These are phyloP conservation scores for Buathra laborator DNA, from an alignment of 2,888 invertebrate species.

Conservation along the genomic window DNA sequence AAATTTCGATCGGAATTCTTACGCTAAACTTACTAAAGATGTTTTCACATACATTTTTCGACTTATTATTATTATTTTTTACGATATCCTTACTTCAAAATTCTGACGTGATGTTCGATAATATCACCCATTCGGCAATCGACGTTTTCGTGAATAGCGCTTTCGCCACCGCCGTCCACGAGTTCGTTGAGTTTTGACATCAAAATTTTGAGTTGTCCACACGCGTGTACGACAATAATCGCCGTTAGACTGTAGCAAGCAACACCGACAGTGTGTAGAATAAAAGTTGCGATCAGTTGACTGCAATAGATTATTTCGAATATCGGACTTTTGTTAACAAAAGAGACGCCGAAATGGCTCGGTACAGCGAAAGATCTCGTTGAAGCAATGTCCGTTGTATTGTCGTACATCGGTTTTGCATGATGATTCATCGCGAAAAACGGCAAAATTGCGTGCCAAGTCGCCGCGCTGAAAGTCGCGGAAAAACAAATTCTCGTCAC, in stretches of 20 bases:
- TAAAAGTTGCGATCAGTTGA: slow-evolving; percentile 74
- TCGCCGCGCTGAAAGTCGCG: slow-evolving; percentile 70
- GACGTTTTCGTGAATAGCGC: background rate
- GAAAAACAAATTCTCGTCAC: slow-evolving; percentile 67
- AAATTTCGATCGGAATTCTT: too few species aligned
- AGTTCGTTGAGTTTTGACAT: slow-evolving; percentile 68
- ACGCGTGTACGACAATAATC: slow-evolving; percentile 78
- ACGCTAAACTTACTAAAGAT: too few species aligned
- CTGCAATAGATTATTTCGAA: slow-evolving; percentile 76
- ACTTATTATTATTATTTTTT: too few species aligned
- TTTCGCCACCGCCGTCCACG: slow-evolving; percentile 37
- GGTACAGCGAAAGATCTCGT: slow-evolving; percentile 70
- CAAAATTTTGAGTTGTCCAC: slow-evolving; percentile 77
- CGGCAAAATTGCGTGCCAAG: slow-evolving; percentile 59
- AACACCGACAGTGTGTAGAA: slow-evolving; percentile 76
- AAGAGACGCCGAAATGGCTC: slow-evolving; percentile 71
- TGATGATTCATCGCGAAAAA: slow-evolving; percentile 40
- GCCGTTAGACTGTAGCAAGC: slow-evolving; percentile 76
- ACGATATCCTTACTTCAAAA: slow-evolving; percentile 69
- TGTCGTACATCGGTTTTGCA: slow-evolving; percentile 7
- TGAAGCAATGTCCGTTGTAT: slow-evolving; percentile 59
- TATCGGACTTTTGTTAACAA: slow-evolving; percentile 71
- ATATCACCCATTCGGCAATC: slow-evolving; percentile 68
- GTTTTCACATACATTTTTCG: background rate
- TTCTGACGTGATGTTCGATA: slow-evolving; percentile 73